Conservation (phyloP, 2,797 vertebrate species). For the Fratercula arctica region DNA sequence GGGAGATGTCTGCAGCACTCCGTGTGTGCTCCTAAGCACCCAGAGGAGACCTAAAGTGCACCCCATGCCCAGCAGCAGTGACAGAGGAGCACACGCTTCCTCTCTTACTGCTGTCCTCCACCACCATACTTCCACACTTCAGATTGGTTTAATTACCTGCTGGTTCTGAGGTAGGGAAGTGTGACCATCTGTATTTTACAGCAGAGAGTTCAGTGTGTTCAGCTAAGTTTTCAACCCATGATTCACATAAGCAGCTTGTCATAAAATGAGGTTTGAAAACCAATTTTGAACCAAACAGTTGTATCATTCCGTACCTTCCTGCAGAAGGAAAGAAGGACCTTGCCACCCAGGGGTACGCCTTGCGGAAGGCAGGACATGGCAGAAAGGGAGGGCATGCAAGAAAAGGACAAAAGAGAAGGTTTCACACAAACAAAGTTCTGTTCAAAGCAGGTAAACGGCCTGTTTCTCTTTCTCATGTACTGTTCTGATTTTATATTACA, state of each 20-base stretch:
- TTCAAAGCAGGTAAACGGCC: background rate
- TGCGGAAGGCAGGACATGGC: background rate
- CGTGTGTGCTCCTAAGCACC: background rate
- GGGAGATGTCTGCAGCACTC: fast-evolving
- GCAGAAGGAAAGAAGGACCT: background rate
- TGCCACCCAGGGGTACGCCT: no score
- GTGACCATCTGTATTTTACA: background rate
- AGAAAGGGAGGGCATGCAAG: background rate
- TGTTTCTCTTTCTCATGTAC: background rate
- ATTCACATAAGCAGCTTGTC: background rate
- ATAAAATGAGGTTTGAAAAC: background rate
- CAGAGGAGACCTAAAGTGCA: background rate
- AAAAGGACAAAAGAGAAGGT: background rate
- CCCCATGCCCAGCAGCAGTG: background rate
- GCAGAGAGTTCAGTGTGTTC: background rate
- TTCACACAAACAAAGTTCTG: background rate
- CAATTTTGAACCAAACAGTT: background rate
- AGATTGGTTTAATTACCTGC: background rate
- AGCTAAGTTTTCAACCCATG: background rate
- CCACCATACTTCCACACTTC: background rate
- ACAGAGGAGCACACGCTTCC: background rate
- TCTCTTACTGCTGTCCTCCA: background rate
- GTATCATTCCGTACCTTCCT: background rate
- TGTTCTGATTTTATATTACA: background rate
- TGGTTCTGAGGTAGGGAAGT: background rate